These are phyloP conservation scores for Takifugu bimaculatus DNA, from an alignment of 2,113 vertebrate species.

Conservation along the genomic window DNA sequence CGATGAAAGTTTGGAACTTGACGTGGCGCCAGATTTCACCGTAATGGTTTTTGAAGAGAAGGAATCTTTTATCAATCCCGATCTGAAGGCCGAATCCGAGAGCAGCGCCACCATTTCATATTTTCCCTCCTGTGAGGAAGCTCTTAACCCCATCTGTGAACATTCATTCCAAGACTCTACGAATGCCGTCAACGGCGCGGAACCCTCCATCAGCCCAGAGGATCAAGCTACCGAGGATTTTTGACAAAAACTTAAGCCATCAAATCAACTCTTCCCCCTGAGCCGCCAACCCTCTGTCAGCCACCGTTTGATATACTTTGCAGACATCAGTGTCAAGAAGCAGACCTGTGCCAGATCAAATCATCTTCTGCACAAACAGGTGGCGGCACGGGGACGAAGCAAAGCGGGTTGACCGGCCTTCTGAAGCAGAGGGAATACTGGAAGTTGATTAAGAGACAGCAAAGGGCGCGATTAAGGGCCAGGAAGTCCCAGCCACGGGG, in stretches of 20 bases:
- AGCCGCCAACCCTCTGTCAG: constrained; percentile 40
- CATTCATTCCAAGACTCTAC: constrained; percentile 22
- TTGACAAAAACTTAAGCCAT: constrained; percentile 2
- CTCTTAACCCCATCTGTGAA: constrained; percentile 13
- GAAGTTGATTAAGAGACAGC: constrained; percentile 77
- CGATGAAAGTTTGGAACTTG: constrained; percentile 25
- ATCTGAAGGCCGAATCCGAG: constrained; percentile 7
- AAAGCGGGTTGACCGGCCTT: constrained; percentile 40
- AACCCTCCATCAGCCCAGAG: background rate
- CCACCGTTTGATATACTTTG: background rate
- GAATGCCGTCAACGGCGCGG: background rate
- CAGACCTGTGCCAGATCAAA: background rate
- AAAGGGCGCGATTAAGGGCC: constrained; percentile 66
- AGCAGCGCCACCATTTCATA: constrained; percentile 2
- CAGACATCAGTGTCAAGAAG: background rate
- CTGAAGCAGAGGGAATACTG: constrained; percentile 77
- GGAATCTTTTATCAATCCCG: constrained; percentile 14
- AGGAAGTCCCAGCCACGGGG: constrained; percentile 39
- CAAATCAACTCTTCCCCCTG: constrained; percentile 32
- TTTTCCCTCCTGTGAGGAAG: background rate
- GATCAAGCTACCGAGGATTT: constrained; percentile 28
- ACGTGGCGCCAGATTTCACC: constrained; percentile 36
- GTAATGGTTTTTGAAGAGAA: constrained; percentile 18
- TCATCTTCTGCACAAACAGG: background rate
- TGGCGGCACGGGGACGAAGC: background rate